Conservation (phyloP, 2,797 vertebrate genomes). For the Microcaecilia unicolor region DNA sequence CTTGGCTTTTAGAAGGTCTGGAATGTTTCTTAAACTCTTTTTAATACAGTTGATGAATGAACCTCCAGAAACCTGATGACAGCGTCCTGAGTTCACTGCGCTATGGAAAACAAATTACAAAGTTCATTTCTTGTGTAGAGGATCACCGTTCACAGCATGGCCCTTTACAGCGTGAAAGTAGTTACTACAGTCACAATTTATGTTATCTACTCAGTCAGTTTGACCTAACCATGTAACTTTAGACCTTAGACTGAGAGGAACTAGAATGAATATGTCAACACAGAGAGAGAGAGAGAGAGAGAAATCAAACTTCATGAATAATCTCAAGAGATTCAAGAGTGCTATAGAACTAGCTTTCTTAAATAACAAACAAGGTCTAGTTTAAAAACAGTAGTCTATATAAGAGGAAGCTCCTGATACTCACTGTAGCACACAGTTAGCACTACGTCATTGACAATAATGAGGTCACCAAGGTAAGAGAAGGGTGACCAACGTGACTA, state of each 20-base stretch:
- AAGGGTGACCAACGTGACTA: too few species aligned
- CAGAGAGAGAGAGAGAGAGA: too few species aligned
- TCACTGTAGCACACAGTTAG: too few species aligned
- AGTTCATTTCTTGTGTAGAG: constrained; percentile 42
- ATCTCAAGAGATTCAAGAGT: too few species aligned
- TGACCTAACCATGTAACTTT: constrained; percentile 36
- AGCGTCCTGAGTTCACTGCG: constrained; percentile 38
- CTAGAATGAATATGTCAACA: constrained; percentile 3
- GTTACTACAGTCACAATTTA: constrained; percentile 41
- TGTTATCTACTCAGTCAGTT: constrained; percentile 43
- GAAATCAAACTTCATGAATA: too few species aligned
- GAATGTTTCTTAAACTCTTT: constrained; percentile 18
- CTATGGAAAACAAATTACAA: constrained; percentile 43
- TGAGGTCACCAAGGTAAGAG: too few species aligned
- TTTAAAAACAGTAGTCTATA: too few species aligned
- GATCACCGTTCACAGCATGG: too few species aligned
- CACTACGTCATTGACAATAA: too few species aligned
- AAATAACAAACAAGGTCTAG: too few species aligned
- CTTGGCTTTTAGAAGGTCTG: constrained; percentile 18
- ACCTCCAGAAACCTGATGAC: constrained; percentile 28
- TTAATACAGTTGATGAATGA: constrained; percentile 37
- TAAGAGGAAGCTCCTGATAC: too few species aligned
- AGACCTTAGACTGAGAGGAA: constrained; percentile 21
- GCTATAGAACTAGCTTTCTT: too few species aligned
- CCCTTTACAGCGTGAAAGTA: constrained; percentile 42